Base-by-base conservation (phyloP, 92 coral and sea anemone species). In the Diadumene lineata region DNA sequence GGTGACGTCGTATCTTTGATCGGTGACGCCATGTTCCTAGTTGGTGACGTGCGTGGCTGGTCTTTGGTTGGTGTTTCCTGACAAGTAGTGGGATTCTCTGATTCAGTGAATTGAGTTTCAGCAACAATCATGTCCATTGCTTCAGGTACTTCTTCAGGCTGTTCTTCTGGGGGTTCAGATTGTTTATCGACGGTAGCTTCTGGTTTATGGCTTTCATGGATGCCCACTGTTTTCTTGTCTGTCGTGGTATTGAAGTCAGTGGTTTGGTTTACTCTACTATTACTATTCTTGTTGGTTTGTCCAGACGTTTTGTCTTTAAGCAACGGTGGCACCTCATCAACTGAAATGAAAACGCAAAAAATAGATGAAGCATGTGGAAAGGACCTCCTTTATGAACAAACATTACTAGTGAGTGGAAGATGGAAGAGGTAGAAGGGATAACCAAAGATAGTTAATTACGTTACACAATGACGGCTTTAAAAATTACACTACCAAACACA, bases 1-100 rank as follows among this genome's bases (percentile, higher is more conserved):
- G 98, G 98, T 57, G 98, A 92, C 50, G 82, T 77, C 61, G 56
- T 69, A 10, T 75, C 82, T 57, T 85, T 84, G 21, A 69, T 23
- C 25, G 98, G 98, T 60, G 98, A 93, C 53, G 83, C 75, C 63
- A 64, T 68, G 13, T 76, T 78, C 60, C 81, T 84, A 18, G 65
- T 17, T 19, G 64, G 55, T 57, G 77, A 57, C 77, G 56, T 56
- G 55, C 56, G 7, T 38, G 48, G 48, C 48, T 38, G 48, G 48
- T 38, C 23, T 55, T 77, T 66, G 63, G 33, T 31, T 30, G 81
- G 81, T 43, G 81, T 65, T 26, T 64, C 73, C 32, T 31, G 77
- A 7, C 51, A 25, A 10, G 66, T 4, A 34, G 17, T 26, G 19
- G 48, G 10, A 34, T 8, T 28, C 31, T 62, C 68, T 4, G 65